Evolutionary conservation across 2,888 invertebrate genomes (phyloP).

Genomic region (Hydropsyche betteni): DNA sequence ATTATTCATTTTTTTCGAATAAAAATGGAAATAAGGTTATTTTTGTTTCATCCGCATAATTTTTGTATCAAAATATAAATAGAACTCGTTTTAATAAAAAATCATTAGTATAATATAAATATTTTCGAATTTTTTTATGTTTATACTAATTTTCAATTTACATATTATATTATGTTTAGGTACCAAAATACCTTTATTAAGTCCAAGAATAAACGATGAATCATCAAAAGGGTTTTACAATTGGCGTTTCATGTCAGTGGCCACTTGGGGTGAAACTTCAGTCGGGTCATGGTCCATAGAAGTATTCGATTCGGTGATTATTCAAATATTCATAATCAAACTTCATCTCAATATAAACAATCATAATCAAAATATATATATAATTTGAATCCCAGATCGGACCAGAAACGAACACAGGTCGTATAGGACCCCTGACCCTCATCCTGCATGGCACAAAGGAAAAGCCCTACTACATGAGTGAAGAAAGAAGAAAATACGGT

Average conservation of each 20-base stretch:
- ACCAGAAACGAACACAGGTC: constrained; percentile 65
- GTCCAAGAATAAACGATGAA: constrained; percentile 73
- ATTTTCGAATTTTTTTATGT: too few species aligned
- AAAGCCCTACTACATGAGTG: constrained; percentile 70
- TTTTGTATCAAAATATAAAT: too few species aligned
- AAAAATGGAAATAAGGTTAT: too few species aligned
- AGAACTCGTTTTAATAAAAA: too few species aligned
- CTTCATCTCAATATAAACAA: neutral
- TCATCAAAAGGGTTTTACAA: constrained; percentile 76
- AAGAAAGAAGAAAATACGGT: constrained; percentile 61
- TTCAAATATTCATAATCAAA: neutral
- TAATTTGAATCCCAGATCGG: constrained; percentile 56
- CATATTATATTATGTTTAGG: constrained; percentile 60
- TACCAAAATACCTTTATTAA: constrained; percentile 75
- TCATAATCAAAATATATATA: too few species aligned
- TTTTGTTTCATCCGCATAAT: too few species aligned
- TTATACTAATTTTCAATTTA: too few species aligned
- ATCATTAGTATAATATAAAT: too few species aligned
- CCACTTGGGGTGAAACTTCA: constrained; percentile 89
- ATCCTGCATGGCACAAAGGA: constrained; percentile 77
- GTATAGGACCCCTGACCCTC: constrained; percentile 68
- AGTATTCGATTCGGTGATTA: constrained; percentile 62
- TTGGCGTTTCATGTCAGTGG: constrained; percentile 91
- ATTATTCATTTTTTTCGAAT: too few species aligned
- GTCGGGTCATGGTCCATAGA: constrained; percentile 72